Percentiles rank a stretch among this genome's conserved stretches.
Conservation (phyloP, 2,797 vertebrate species). For the Rhinogobio ventralis region DNA sequence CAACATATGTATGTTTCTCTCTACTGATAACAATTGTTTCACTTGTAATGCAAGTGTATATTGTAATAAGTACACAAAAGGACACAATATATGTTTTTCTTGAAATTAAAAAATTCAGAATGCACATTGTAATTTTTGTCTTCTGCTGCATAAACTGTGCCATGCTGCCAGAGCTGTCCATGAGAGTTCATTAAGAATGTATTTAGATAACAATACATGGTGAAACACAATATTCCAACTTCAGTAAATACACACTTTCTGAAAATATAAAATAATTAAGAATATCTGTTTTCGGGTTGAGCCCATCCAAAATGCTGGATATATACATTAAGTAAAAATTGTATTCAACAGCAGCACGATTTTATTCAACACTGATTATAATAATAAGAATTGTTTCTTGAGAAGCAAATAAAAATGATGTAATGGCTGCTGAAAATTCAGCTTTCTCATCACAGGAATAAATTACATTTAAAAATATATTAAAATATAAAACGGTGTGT, state of each 20-base stretch:
- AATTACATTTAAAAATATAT: neutral
- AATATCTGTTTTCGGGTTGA: neutral
- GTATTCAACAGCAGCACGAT: neutral
- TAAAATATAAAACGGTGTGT: too few species aligned
- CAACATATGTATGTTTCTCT: conserved; percentile 21
- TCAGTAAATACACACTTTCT: neutral
- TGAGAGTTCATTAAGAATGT: neutral
- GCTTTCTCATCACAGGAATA: neutral
- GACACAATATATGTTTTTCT: conserved; percentile 5
- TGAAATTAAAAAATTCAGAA: neutral
- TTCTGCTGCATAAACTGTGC: neutral
- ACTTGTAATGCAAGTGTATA: conserved; percentile 13
- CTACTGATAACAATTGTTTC: conserved; percentile 37
- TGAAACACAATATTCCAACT: neutral
- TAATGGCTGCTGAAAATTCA: neutral
- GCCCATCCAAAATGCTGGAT: neutral
- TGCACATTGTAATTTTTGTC: neutral
- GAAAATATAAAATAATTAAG: neutral
- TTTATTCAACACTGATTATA: neutral
- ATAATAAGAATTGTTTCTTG: neutral
- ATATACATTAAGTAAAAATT: neutral
- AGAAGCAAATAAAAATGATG: neutral
- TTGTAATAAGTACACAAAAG: conserved; percentile 11
- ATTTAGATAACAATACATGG: neutral
- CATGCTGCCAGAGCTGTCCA: neutral